Base-by-base conservation (phyloP, 2,113 vertebrate genomes). In the Amia ocellicauda region DNA sequence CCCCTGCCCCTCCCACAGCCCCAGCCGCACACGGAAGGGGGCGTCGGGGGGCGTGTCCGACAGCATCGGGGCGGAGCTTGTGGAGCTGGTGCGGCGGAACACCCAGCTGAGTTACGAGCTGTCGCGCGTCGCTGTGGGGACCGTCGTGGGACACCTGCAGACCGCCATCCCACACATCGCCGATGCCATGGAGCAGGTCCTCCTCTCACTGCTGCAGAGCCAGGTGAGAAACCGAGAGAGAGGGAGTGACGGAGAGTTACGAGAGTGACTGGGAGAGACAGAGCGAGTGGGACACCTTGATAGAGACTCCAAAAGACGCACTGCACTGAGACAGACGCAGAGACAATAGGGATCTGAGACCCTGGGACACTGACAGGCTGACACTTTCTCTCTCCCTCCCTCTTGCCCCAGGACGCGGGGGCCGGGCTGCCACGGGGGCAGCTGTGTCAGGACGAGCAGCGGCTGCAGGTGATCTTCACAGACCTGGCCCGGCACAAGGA, bases 81-180 rank as follows among this genome's bases (percentile, higher is more conserved):
- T 97, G 0, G 97, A 99, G 83, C 86, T 99, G 49, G 93, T 99
- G 10, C 91, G 97, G 71, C 94, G 92, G 75, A 98, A 98, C 88
- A 99, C 97, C 0, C 82, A 89, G 66, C 81, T 99, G 67, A 99
- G 94, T 82, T 96, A 98, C 1, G 93, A 98, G 77, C 85, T 98
- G 61, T 99, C 96, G 0, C 91, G 97, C 0, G 94, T 98, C 17
- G 97, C 96, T 9, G 96, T 99, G 0, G 97, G 92, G 0, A 89
- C 98, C 4, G 88, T 98, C 59, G 92, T 97, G 1, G 96, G 96
- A 10, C 97, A 98, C 66, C 94, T 98, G 78, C 95, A 98, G 86
- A 89, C 78, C 51, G 83, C 87, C 0, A 3, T 99, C 36, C 94
- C 94, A 0, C 86, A 85, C 19, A 86, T 85, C 36, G 85, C 86